These are phyloP conservation scores for Acropternis orthonyx DNA, from an alignment of 2,797 vertebrate genomes.

Conservation along the genomic window DNA sequence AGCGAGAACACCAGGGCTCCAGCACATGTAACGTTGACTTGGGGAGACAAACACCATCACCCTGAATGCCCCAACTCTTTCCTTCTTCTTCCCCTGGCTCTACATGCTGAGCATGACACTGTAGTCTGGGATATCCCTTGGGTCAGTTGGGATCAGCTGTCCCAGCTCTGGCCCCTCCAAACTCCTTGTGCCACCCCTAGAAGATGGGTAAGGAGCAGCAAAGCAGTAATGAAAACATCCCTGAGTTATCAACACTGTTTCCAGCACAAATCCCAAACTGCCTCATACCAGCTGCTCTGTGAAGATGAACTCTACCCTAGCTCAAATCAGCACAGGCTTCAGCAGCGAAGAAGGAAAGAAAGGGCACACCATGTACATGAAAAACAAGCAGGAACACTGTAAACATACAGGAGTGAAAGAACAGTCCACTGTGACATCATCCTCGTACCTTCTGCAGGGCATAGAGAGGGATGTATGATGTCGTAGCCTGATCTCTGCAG, in stretches of 20 bases:
- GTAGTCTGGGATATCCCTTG: too few relatives aligned
- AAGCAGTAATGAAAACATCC: neutral
- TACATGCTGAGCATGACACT: too few relatives aligned
- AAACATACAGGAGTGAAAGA: neutral
- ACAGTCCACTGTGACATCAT: too few relatives aligned
- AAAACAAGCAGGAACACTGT: neutral
- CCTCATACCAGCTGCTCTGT: neutral
- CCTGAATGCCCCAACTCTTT: accelerated
- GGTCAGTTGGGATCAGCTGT: neutral
- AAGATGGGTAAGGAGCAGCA: neutral
- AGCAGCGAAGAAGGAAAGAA: neutral
- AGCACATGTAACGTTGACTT: neutral
- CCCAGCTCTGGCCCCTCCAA: neutral
- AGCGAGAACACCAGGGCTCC: neutral
- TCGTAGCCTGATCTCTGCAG: neutral
- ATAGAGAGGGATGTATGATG: neutral
- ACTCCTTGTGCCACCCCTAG: neutral
- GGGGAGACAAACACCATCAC: neutral
- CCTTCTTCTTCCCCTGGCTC: too few relatives aligned
- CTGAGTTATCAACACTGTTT: accelerated
- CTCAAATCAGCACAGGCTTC: neutral
- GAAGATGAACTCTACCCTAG: neutral
- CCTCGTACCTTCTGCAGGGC: neutral
- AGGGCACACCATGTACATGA: too few relatives aligned
- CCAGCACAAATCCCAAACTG: too few relatives aligned